Evolutionary conservation across 2,888 invertebrate species (phyloP), one percentile per base, ranked within the genome.

Genomic region (Drosophila niveifrons): DNA sequence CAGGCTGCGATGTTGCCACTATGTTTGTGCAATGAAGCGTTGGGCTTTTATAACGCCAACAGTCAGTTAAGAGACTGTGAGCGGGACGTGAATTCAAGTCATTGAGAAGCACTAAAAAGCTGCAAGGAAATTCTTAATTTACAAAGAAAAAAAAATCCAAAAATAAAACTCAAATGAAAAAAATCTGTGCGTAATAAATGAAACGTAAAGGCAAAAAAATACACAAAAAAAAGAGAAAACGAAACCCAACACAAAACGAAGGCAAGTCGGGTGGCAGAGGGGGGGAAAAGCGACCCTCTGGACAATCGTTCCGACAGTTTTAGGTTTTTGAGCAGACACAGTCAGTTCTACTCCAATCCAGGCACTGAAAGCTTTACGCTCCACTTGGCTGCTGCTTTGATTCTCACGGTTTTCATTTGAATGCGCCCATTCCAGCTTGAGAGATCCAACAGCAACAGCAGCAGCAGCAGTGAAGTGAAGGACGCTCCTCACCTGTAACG

Each of bases 331-430:
- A 66, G 70, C 68, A 41, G 81, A 59, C 52, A 59, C 52, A 75
- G 44, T 62, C 41, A 23, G 46, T 52, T 51, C 50, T 65, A 51
- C 67, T 68, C 56, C 69, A 63, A 68, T 68, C 70, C 75, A 75
- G 75, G 80, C 78, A 82, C 75, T 85, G 85, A 85, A 82, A 78
- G 82, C 86, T 82, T 85, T 70, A 73, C 85, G 78, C 82, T 85
- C 82, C 82, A 85, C 82, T 82, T 82, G 82, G 65, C 82, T 82
- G 82, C 78, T 82, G 80, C 86, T 82, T 82, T 86, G 87, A 83
- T 86, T 86, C 80, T 75, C 87, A 86, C 80, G 83, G 80, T 83
- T 87, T 86, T 86, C 82, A 87, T 87, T 87, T 84, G 83, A 84
- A 84, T 86, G 80, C 84, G 69, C 58, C 65, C 75, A 41, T 63